Evolutionary conservation across 1,140 invertebrate species (phyloP).

Genomic region (Bombus cullumanus): DNA sequence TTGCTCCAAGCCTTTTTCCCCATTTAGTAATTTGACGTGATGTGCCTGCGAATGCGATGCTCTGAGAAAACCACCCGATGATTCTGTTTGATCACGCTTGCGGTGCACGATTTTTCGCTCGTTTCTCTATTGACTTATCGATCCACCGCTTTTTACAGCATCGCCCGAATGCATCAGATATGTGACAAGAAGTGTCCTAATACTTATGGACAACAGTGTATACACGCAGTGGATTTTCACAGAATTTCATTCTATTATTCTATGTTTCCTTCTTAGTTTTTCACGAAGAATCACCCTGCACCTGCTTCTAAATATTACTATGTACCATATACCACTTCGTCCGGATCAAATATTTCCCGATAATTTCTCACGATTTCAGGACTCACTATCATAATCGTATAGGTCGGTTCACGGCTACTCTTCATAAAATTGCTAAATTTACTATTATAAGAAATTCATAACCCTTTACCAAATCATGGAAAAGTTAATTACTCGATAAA

Average conservation of each 20-base stretch:
- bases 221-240: no score
- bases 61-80: background rate
- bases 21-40: background rate
- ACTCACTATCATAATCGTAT: background rate
- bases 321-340: no score
- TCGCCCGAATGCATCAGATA: background rate
- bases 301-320: no score
- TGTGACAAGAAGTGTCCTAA: no score
- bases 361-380: background rate
- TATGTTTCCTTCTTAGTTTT: no score
- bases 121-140: background rate
- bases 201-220: no score
- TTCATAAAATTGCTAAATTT: background rate
- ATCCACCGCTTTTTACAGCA: background rate
- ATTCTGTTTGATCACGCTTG: background rate
- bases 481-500: background rate
- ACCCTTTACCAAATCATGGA: background rate
- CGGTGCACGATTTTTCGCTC: background rate
- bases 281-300: no score
- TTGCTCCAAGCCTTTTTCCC: background rate
- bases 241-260: no score
- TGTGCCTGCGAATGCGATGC: background rate
- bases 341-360: background rate
- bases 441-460: background rate
- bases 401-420: no score